Evolutionary conservation across 1,140 invertebrate genomes (phyloP), one percentile per base, ranked within the genome.

Genomic region (Plectrocnemia conspersa): DNA sequence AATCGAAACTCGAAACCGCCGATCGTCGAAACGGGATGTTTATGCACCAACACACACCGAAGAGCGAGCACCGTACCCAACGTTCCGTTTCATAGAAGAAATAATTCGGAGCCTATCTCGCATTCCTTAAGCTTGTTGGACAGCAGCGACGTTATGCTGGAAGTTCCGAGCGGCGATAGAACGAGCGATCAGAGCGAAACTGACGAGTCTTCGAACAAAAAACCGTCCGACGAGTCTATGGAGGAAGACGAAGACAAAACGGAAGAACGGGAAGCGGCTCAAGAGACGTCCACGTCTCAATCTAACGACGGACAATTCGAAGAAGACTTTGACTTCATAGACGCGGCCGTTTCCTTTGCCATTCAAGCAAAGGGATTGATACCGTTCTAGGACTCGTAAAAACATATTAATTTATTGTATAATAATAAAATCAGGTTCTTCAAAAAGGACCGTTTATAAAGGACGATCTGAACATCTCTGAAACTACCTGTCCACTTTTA

Each of bases 361-460:
- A 85, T 85, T 50, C 80, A 84, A 65, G 83, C 82, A 61, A 85
- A 84, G 65, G 83, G 83, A 21, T 67, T 85, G 4, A 82, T 79
- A 58, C 77, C 77, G 16, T 67, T 64, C 66, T 50, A 38, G n/a
- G n/a, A n/a, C n/a, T n/a, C n/a, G n/a, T n/a, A n/a, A n/a, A n/a
- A n/a, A n/a, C n/a, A n/a, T n/a, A n/a, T n/a, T n/a, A n/a, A n/a
- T n/a, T n/a, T n/a, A n/a, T n/a, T n/a, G n/a, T n/a, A n/a, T n/a
- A n/a, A n/a, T n/a, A n/a, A n/a, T n/a, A n/a, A n/a, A n/a, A n/a
- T n/a, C n/a, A n/a, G n/a, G n/a, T n/a, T n/a, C n/a, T n/a, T n/a
- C n/a, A n/a, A n/a, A n/a, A n/a, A n/a, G n/a, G n/a, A n/a, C n/a
- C n/a, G n/a, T n/a, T n/a, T n/a, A n/a, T n/a, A n/a, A n/a, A n/a